Evolutionary conservation across 2,113 vertebrate genomes (phyloP), one percentile per base, ranked within the genome.

Genomic region (Leucopsar rothschildi): DNA sequence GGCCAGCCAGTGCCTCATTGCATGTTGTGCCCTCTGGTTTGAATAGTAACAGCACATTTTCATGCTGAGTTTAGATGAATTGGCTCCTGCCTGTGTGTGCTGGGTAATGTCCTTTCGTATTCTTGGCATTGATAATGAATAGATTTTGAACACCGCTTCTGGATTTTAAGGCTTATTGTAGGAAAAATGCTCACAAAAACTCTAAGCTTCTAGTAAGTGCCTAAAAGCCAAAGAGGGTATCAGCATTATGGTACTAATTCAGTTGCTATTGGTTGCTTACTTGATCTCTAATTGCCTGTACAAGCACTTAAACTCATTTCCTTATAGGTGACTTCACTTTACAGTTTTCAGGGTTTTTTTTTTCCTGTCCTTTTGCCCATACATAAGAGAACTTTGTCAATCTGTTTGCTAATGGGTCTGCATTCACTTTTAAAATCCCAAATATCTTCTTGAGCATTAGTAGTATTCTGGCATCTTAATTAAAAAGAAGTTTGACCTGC

Each of bases 51-150:
- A 95, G 88, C 83, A 88, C 90, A 94, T 97, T 96, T 97, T 93
- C 95, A 89, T 93, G 96, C 95, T 95, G 96, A 86, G 91, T 96
- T 96, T 92, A 95, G 93, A 96, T 94, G 94, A 95, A 96, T 93
- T 96, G 96, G 85, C 95, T 92, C 86, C 92, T 96, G 96, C 92
- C 71, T 95, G 69, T 87, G 75, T 96, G 89, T 93, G 81, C 95
- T 78, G 85, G 53, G 76, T 85, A 94, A 95, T 91, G 84, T 93
- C 84, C 91, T 96, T 97, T 97, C 96, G 93, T 94, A 97, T 96
- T 96, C 86, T 90, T 96, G 94, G 95, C 90, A 82, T 39, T 84
- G 90, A 84, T 93, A 92, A 92, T 93, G 95, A 97, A 94, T 82
- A 92, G 70, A 93, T 94, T 95, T 95, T 93, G 88, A 94, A 86